Base-by-base conservation (phyloP, 2,888 invertebrate genomes). In the Onthophagus sagittarius region DNA sequence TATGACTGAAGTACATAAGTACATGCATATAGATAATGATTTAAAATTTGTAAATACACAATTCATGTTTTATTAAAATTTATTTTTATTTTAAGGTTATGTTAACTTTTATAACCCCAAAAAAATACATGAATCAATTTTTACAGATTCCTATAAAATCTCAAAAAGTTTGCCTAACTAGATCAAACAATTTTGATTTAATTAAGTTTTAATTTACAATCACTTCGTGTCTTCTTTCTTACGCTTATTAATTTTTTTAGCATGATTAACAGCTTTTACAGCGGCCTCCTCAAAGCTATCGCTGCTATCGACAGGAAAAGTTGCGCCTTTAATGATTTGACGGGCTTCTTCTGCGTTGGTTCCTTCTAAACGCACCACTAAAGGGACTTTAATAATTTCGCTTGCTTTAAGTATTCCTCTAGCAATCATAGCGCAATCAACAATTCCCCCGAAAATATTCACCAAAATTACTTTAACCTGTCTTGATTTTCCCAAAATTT, bases 381-480 rank as follows among this genome's bases (percentile, higher is more conserved):
- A 86, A 0, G 98, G 98, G 72, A 96, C 89, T 80, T 90, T 89
- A 0, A 96, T 88, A 63, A 92, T 88, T 82, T 90, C 91, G 76
- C 93, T 92, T 2, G 97, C 97, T 75, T 92, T 90, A 5, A 96
- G 91, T 78, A 98, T 93, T 62, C 98, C 98, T 79, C 92, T 93
- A 0, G 98, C 98, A 80, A 98, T 94, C 0, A 93, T 96, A 5
- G 92, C 94, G 86, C 98, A 98, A 86, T 98, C 96, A 0, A 99
- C 97, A 82, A 99, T 98, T 74, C 98, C 96, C 77, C 96, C 98
- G 87, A 98, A 98, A 0, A 99, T 96, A 87, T 99, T 98, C 0
- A 98, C 96, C 75, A 98, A 89, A 78, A 98, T 93, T 5, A 94
- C 92, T 83, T 95, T 94, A 0, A 98, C 97, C 86, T 93, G 93